Conservation (phyloP, 2,113 vertebrate genomes). For the Laterallus jamaicensis region DNA sequence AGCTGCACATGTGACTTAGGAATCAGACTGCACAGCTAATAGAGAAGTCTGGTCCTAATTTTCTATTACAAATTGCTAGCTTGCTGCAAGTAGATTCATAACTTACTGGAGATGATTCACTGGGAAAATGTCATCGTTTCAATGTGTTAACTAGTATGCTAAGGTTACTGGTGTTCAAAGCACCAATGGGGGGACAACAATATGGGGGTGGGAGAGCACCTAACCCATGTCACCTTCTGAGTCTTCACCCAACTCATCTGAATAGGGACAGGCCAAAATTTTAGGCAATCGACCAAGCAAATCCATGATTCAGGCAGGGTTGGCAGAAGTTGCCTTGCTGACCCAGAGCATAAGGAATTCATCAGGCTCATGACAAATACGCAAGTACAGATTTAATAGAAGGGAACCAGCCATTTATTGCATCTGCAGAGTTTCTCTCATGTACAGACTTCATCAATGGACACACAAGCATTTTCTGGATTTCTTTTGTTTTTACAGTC, state of each 20-base stretch:
- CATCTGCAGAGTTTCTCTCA: neutral
- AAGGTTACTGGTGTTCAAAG: neutral
- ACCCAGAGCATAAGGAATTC: constrained; percentile 33
- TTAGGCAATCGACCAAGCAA: neutral
- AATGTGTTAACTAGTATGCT: neutral
- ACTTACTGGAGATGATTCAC: neutral
- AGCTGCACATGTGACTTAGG: neutral
- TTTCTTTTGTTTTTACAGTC: constrained; percentile 17
- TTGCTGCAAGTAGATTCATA: neutral
- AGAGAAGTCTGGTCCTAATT: neutral
- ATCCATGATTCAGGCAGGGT: neutral
- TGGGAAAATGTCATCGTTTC: neutral
- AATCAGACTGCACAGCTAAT: neutral
- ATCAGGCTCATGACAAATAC: constrained; percentile 1
- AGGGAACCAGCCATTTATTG: constrained; percentile 1
- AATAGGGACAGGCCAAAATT: neutral
- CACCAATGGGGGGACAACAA: neutral
- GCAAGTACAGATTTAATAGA: constrained; percentile 10
- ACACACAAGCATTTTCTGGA: neutral
- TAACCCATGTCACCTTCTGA: neutral
- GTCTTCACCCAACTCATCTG: neutral
- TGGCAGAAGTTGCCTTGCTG: constrained; percentile 6
- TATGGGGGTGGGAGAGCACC: neutral
- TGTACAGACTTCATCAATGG: neutral
- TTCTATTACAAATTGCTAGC: neutral